A percentile compares a stretch with the other conserved stretches of the same genome.
These are phyloP conservation scores for Cynocephalus volans DNA, from an alignment of 2,113 vertebrate genomes.

Conservation along the genomic window DNA sequence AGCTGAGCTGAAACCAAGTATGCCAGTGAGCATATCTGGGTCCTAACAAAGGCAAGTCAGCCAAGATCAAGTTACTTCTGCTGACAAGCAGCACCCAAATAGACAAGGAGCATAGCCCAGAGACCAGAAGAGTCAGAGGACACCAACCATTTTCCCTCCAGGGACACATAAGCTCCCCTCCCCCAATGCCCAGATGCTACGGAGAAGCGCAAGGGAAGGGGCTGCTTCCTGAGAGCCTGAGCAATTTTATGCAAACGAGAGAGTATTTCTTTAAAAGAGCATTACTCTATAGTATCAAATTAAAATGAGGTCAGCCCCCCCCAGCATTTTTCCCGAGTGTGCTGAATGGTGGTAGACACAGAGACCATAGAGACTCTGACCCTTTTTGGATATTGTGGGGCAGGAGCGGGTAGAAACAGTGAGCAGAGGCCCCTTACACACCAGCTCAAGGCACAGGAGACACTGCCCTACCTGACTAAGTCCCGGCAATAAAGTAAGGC, in stretches of 20 bases:
- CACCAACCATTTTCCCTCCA: neutral
- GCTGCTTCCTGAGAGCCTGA: neutral
- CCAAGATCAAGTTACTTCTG: neutral
- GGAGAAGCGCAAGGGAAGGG: neutral
- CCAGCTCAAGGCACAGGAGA: neutral
- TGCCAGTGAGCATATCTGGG: neutral
- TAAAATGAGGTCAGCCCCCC: neutral
- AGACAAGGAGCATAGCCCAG: neutral
- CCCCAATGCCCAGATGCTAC: neutral
- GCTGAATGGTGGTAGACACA: neutral
- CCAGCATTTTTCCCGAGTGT: neutral
- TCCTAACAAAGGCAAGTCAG: neutral
- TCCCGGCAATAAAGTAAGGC: neutral
- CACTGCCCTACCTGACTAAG: neutral
- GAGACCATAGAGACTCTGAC: rapidly evolving
- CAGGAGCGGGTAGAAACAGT: neutral
- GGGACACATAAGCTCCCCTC: neutral
- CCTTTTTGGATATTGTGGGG: neutral
- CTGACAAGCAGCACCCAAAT: neutral
- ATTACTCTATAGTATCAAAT: neutral
- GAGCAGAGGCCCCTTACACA: neutral
- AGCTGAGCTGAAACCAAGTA: neutral
- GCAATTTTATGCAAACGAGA: neutral
- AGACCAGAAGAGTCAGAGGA: neutral
- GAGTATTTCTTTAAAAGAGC: constrained; percentile 35